Evolutionary conservation across 2,888 invertebrate species (phyloP).

Genomic region (Caenorhabditis angaria): DNA sequence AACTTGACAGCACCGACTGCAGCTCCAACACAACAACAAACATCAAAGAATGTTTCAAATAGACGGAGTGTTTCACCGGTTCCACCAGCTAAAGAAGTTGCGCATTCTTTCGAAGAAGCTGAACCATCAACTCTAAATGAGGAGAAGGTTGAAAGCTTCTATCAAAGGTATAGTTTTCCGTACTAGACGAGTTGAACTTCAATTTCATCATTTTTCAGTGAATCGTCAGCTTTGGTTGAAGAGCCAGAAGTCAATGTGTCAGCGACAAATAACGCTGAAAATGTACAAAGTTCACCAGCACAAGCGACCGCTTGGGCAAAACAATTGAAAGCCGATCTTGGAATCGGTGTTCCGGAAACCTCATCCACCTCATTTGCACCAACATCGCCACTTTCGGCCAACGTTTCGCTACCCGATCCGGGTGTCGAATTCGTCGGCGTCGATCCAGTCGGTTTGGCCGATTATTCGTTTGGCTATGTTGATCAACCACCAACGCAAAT

Average conservation of each 20-base stretch:
- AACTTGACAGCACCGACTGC: constrained; percentile 23
- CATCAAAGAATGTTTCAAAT: not conserved
- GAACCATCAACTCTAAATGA: constrained; percentile 23
- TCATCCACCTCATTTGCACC: constrained; percentile 15
- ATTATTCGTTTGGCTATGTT: constrained; percentile 54
- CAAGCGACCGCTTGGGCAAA: constrained; percentile 55
- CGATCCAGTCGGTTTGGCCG: constrained; percentile 33
- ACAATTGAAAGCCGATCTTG: constrained; percentile 63
- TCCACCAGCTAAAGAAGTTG: constrained; percentile 24
- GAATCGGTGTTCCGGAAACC: constrained; percentile 51
- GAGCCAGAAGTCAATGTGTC: constrained; percentile 32
- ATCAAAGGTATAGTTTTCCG: constrained; percentile 29
- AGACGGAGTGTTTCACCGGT: constrained; percentile 35
- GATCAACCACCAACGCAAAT: constrained; percentile 38
- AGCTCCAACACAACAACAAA: constrained; percentile 18
- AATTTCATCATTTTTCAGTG: constrained; percentile 27
- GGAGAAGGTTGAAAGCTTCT: constrained; percentile 27
- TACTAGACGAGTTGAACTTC: not conserved
- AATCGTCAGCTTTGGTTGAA: constrained; percentile 25
- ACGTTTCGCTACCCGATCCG: constrained; percentile 25
- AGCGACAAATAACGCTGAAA: constrained; percentile 34
- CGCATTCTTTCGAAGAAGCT: constrained; percentile 21
- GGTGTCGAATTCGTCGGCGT: constrained; percentile 52
- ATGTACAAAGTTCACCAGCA: constrained; percentile 36
- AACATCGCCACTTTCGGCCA: constrained; percentile 22